phyloP scores from a whole-genome alignment of 1,140 invertebrate species.

The Trichonephila clavipes region DNA sequence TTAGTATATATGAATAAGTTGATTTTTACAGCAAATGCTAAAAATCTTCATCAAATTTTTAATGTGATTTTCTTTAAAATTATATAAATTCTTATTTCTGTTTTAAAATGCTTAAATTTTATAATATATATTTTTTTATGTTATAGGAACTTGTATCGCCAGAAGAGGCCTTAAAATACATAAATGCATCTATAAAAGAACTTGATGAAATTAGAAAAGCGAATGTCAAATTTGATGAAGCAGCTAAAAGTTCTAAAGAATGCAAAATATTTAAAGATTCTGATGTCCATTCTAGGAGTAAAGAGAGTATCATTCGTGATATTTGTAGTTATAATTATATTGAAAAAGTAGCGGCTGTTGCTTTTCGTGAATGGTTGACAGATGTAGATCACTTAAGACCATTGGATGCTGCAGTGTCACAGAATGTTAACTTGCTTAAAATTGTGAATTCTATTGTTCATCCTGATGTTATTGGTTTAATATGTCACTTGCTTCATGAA shows the following conservation, averaged over 20 bases:
- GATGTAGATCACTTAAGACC: neutral
- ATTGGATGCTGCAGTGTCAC: neutral
- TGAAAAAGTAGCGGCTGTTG: neutral
- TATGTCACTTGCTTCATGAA: slow-evolving; percentile 37
- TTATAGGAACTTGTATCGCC: slow-evolving; percentile 62
- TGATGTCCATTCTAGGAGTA: slow-evolving; percentile 34
- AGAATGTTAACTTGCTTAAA: slow-evolving; percentile 28
- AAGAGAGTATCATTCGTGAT: neutral
- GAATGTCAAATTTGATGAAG: too few relatives aligned
- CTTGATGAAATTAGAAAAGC: neutral
- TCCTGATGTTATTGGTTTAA: slow-evolving; percentile 75
- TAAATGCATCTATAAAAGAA: slow-evolving; percentile 64
- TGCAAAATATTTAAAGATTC: neutral
- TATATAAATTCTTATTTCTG: too few relatives aligned
- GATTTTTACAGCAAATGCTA: too few relatives aligned
- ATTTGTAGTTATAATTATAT: slow-evolving; percentile 35
- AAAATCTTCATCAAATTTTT: too few relatives aligned
- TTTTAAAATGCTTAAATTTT: too few relatives aligned
- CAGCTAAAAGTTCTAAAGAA: neutral
- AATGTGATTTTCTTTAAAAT: too few relatives aligned
- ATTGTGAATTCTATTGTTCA: slow-evolving; percentile 77
- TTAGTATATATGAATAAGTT: too few relatives aligned
- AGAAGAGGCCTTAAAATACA: slow-evolving; percentile 50
- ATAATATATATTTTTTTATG: neutral
- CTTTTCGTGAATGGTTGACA: neutral